These are phyloP conservation scores for Bujurquina vittata DNA, from an alignment of 2,113 vertebrate genomes.

Conservation along the genomic window DNA sequence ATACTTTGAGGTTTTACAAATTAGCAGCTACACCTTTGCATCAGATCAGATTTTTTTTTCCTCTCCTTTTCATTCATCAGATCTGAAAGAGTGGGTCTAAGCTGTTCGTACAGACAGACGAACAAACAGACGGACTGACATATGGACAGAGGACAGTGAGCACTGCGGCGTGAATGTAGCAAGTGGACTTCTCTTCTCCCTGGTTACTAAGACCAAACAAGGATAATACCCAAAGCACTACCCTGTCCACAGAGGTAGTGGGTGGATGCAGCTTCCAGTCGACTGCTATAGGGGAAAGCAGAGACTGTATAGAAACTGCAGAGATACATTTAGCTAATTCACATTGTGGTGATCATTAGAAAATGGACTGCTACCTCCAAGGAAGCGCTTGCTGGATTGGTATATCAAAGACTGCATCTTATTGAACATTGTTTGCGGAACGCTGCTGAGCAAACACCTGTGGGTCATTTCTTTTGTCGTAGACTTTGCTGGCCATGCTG, in stretches of 20 bases:
- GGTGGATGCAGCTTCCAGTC: conserved; percentile 74
- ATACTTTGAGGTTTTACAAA: conserved; percentile 47
- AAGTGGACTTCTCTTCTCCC: conserved; percentile 73
- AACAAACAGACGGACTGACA: conserved; percentile 63
- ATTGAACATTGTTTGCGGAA: conserved; percentile 4
- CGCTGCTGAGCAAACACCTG: conserved; percentile 13
- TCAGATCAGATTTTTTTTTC: background rate
- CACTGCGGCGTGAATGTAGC: conserved; percentile 70
- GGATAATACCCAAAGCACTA: conserved; percentile 68
- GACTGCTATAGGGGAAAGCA: conserved; percentile 63
- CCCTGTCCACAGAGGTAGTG: conserved; percentile 69
- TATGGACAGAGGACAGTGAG: conserved; percentile 69
- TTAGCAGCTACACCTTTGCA: conserved; percentile 34
- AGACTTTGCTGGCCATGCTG: conserved; percentile 33
- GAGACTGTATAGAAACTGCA: conserved; percentile 54
- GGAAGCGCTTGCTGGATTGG: conserved; percentile 26
- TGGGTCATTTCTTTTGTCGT: conserved; percentile 24
- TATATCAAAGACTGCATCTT: background rate
- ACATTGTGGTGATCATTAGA: conserved; percentile 33
- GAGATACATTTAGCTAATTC: conserved; percentile 30
- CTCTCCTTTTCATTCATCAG: conserved; percentile 26
- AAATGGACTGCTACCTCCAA: conserved; percentile 37
- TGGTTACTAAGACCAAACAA: conserved; percentile 72
- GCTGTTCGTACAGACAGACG: conserved; percentile 35
- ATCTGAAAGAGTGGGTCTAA: conserved; percentile 36